Percentiles rank a stretch among this genome's conserved stretches.
These are phyloP conservation scores for Theropithecus gelada DNA, from an alignment of 2,113 vertebrate genomes.

Conservation along the genomic window DNA sequence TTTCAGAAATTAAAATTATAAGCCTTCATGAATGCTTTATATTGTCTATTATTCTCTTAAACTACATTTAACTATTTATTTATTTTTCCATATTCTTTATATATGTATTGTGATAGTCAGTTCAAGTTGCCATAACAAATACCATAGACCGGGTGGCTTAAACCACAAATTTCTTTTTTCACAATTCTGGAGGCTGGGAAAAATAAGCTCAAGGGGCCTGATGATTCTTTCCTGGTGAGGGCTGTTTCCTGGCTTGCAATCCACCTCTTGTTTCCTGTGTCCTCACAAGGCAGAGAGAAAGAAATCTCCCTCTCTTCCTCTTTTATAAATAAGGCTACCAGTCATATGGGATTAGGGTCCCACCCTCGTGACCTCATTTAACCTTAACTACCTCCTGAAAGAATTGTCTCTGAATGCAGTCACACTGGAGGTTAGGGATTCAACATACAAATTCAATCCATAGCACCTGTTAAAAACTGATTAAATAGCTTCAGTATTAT, in stretches of 20 bases:
- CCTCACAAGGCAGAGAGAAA: background rate
- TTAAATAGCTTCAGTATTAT: background rate
- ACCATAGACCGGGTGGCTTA: background rate
- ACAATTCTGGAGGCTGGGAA: background rate
- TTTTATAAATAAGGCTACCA: background rate
- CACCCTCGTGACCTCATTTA: background rate
- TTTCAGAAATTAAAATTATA: background rate
- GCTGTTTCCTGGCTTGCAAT: background rate
- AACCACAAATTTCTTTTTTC: background rate
- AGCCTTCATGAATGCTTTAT: background rate
- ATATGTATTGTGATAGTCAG: background rate
- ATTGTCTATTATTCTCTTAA: background rate
- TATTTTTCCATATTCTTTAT: background rate
- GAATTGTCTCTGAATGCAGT: background rate
- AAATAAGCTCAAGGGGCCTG: background rate
- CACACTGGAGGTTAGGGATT: background rate
- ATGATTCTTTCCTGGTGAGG: background rate
- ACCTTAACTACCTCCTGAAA: background rate
- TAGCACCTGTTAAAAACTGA: background rate
- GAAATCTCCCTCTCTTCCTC: background rate
- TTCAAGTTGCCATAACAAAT: background rate
- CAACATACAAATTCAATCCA: background rate
- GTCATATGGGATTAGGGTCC: background rate
- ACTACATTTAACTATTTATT: background rate
- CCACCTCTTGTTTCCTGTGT: background rate